phyloP scores from a whole-genome alignment of 2,888 invertebrate genomes.

The Hofmannophila pseudospretella region DNA sequence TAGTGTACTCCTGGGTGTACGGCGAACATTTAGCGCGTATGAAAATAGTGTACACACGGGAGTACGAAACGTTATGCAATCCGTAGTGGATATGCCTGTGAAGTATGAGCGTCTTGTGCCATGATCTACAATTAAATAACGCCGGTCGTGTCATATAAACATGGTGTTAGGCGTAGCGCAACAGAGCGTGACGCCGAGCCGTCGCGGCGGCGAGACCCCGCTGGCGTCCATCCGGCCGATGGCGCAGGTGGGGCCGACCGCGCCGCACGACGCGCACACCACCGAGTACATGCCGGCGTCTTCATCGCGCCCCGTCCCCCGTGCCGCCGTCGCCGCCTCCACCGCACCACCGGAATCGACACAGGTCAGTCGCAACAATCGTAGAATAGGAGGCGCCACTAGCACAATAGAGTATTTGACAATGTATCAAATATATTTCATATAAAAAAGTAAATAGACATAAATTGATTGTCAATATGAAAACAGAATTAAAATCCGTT shows the following conservation, averaged over 20 bases:
- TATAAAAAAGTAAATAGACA: too few relatives aligned
- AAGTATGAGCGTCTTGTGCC: too few relatives aligned
- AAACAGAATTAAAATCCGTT: too few relatives aligned
- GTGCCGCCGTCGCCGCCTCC: constrained; percentile 82
- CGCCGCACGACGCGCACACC: constrained; percentile 76
- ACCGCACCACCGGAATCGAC: constrained; percentile 74
- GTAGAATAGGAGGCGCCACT: background rate
- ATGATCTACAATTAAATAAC: too few relatives aligned
- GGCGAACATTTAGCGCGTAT: too few relatives aligned
- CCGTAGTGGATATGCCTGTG: too few relatives aligned
- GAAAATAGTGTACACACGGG: too few relatives aligned
- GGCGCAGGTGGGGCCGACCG: constrained; percentile 89
- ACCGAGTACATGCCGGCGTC: constrained; percentile 93
- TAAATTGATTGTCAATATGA: too few relatives aligned
- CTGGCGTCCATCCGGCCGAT: constrained; percentile 95
- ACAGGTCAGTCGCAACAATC: constrained; percentile 24
- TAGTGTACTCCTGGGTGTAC: too few relatives aligned
- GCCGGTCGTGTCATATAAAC: too few relatives aligned
- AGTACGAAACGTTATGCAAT: too few relatives aligned
- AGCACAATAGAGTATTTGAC: background rate
- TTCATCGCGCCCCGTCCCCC: constrained; percentile 80
- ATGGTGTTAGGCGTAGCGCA: constrained; percentile 53
- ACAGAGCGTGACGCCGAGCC: constrained; percentile 72
- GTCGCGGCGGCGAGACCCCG: constrained; percentile 88
- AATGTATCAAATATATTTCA: constrained; percentile 3